Base-by-base conservation (phyloP, 2,888 invertebrate genomes). In the Mystacides longicornis region DNA sequence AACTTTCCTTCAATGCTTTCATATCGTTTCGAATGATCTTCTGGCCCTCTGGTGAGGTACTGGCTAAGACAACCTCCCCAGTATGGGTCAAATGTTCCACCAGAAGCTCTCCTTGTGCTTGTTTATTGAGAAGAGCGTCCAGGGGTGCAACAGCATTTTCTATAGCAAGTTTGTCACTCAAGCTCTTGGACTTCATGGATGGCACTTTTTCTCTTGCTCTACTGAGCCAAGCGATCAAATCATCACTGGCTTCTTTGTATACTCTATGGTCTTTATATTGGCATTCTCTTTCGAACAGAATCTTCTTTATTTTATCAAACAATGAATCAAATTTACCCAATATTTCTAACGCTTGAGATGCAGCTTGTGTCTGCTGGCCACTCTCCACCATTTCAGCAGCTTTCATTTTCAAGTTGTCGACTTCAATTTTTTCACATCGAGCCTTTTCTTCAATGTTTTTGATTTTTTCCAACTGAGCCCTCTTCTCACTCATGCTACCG, bases 171-270 rank as follows among this genome's bases (percentile, higher is more conserved):
- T 93, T 91, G 65, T 93, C 93, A 63, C 90, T 87, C 0, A 93
- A 71, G 2, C 89, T 85, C 64, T 88, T 83, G 57, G 92, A 92
- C 67, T 89, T 91, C 58, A 92, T 75, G 3, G 90, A 86, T 2
- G 93, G 93, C 60, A 93, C 86, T 68, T 92, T 93, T 71, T 94
- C 93, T 60, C 92, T 82, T 1, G 93, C 89, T 63, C 93, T 79
- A 52, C 83, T 85, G 60, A 96, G 78, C 94, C 95, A 96, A 52
- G 87, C 84, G 49, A 88, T 87, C 16, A 95, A 79, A 66, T 93
- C 93, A 66, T 94, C 93, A 62, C 90, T 87, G 3, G 93, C 90
- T 71, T 93, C 93, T 68, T 94, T 94, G 68, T 93, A 96, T 1
- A 86, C 70, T 59, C 89, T 82, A 66, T 94, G 93, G 68, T 94